Evolutionary conservation across 2,113 vertebrate genomes (phyloP).

Genomic region (Saccopteryx bilineata): DNA sequence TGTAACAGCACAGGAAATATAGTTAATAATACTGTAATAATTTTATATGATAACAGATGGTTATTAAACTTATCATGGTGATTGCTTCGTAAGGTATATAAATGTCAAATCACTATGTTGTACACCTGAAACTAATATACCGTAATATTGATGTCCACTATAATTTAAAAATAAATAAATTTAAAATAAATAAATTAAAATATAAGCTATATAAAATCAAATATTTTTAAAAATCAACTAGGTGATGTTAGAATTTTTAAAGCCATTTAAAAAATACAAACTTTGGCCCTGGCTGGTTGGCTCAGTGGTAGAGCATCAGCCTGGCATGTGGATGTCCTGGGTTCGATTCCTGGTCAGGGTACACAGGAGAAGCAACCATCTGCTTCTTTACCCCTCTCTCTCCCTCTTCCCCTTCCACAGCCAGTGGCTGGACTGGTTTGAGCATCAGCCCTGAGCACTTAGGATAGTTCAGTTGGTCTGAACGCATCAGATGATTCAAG

Average conservation of each 20-base stretch:
- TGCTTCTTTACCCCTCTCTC: no score
- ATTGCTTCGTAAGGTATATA: not conserved
- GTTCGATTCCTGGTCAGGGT: no score
- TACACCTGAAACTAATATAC: not conserved
- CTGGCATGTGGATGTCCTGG: no score
- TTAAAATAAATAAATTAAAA: not conserved
- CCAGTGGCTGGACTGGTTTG: no score
- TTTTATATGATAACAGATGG: not conserved
- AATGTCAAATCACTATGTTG: not conserved
- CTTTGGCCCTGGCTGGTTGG: no score
- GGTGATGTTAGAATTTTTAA: conserved; percentile 32
- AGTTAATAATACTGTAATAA: not conserved
- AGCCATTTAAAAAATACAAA: not conserved
- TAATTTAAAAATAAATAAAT: not conserved
- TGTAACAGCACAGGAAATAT: not conserved
- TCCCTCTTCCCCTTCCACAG: no score
- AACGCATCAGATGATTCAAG: no score
- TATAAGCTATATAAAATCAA: not conserved
- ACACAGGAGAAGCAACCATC: no score
- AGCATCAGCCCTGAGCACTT: no score
- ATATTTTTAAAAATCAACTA: not conserved
- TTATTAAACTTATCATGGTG: not conserved
- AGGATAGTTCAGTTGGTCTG: no score
- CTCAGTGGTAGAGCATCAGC: no score
- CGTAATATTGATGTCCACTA: not conserved